Conservation (phyloP, 1,140 invertebrate genomes). For the Choristoneura fumiferana region DNA sequence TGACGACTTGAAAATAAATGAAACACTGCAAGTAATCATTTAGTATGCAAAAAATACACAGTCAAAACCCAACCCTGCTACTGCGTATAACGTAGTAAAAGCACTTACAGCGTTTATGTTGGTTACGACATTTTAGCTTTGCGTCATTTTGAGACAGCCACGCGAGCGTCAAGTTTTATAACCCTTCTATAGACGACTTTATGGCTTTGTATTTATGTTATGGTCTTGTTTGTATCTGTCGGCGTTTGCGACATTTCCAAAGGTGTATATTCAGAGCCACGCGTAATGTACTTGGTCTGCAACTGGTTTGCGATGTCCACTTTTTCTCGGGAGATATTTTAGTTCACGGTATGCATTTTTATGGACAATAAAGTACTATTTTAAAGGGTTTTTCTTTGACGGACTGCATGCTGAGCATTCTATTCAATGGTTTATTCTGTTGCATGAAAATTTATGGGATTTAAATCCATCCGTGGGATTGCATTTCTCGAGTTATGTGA, state of each 20-base stretch:
- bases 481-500: too few species aligned
- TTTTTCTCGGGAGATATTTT: conserved; percentile 17
- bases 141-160: conserved; percentile 2
- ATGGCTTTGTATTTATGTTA: background rate
- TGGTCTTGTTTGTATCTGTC: background rate
- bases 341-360: conserved; percentile 10
- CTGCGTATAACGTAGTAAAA: background rate
- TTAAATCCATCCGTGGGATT: conserved; percentile 2
- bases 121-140: background rate
- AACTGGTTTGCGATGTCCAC: conserved; percentile 13
- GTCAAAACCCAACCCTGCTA: background rate
- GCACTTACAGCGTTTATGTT: background rate
- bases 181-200: conserved; percentile 6
- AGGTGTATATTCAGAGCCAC: background rate
- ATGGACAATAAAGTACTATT: conserved; percentile 9
- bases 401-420: background rate
- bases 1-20: conserved; percentile 11
- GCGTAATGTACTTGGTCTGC: conserved; percentile 22
- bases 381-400: conserved; percentile 2
- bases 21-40: conserved; percentile 22
- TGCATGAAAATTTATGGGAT: conserved; percentile 10
- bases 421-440: background rate
- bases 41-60: background rate
- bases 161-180: conserved; percentile 15
- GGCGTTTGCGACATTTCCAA: background rate